Conservation (phyloP, 2,888 invertebrate genomes). For the Drosophila phalerata region DNA sequence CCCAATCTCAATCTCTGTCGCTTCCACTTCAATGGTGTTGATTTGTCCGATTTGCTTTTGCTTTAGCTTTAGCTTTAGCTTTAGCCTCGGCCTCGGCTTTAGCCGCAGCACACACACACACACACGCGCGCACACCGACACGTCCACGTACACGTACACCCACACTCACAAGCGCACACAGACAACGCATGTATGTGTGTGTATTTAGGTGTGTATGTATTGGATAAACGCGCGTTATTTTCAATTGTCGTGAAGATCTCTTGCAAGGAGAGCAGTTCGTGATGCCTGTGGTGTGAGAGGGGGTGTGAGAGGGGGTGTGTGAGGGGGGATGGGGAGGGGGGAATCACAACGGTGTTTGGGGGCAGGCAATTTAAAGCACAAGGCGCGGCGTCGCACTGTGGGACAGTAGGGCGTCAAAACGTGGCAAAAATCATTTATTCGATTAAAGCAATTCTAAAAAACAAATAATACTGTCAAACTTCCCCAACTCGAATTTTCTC, state of each 20-base stretch:
- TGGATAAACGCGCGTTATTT: slow-evolving; percentile 56
- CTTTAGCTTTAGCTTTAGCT: slow-evolving; percentile 1
- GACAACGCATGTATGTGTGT: slow-evolving; percentile 10
- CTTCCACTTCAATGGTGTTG: slow-evolving; percentile 78
- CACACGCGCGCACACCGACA: slow-evolving; percentile 17
- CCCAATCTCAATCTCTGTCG: slow-evolving; percentile 69
- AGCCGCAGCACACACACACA: slow-evolving; percentile 31
- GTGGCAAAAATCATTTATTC: too few relatives aligned
- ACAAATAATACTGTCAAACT: too few relatives aligned
- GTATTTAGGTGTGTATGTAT: background rate
- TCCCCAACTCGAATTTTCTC: too few relatives aligned
- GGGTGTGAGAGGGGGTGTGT: too few relatives aligned
- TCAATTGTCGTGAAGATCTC: slow-evolving; percentile 68
- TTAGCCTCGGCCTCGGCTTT: slow-evolving; percentile 27
- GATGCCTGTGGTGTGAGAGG: too few relatives aligned
- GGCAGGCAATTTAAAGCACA: slow-evolving; percentile 56
- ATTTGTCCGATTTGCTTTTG: slow-evolving; percentile 48
- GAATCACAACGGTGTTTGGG: background rate
- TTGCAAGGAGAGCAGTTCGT: slow-evolving; percentile 25
- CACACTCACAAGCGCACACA: slow-evolving; percentile 6
- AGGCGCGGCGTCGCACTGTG: slow-evolving; percentile 61
- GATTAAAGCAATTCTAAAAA: too few relatives aligned
- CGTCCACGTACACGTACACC: slow-evolving; percentile 18
- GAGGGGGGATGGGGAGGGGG: background rate
- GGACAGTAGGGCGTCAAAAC: too few relatives aligned